Base-by-base conservation (phyloP, 1,140 invertebrate genomes). In the Drosophila sp. region DNA sequence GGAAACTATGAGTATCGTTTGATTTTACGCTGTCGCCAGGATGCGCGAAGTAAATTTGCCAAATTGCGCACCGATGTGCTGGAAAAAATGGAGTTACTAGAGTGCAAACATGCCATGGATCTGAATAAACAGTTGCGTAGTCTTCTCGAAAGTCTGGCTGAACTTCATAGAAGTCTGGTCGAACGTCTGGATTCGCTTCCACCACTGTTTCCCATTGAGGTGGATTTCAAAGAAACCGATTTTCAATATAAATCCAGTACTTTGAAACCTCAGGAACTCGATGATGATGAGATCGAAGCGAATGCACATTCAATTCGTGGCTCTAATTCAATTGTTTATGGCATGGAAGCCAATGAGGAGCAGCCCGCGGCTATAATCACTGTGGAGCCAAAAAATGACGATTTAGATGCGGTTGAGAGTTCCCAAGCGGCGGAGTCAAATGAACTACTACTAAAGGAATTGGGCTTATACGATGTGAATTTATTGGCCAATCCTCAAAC, bases 1-100 rank as follows among this genome's bases (percentile, higher is more conserved):
- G 98, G 98, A 61, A 99, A 99, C 92, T 99, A 99, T 93, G 98
- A 99, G 92, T 99, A 99, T 91, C 95, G 98, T 95, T 92, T 99
- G 60, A 96, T 99, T 41, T 92, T 99, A 4, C 94, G 98, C 60
- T 99, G 98, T 93, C 95, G 99, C 32, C 98, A 99, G 94, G 97
- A 99, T 78, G 98, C 98, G 0, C 93, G 98, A 69, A 93, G 94
- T 0, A 95, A 96, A 84, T 99, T 99, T 93, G 98, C 98, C 11
- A 96, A 97, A 79, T 93, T 99, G 29, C 93, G 99, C 56, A 96
- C 97, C 0, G 98, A 99, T 93, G 98, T 99, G 0, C 93, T 99
- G 4, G 97, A 99, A 0, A 99, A 99, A 93, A 94, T 99, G 80
- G 98, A 99, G 93, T 92, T 99, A 7, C 92, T 99, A 6, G 98